Base-by-base conservation (phyloP, 1,140 invertebrate genomes). In the Papilio aristodemus region DNA sequence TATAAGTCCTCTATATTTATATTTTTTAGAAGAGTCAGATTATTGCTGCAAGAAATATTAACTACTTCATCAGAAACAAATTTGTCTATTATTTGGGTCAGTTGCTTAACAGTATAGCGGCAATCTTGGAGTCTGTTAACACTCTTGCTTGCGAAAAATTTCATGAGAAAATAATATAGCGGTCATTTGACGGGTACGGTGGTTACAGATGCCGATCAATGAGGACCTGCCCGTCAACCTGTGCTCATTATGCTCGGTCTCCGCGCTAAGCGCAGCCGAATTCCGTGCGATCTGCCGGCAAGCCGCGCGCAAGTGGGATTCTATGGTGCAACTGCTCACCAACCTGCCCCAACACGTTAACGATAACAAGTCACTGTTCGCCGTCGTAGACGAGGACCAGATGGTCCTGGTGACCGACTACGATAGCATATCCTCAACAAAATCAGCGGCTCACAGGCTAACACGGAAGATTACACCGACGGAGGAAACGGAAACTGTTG, bases 171-270 rank as follows among this genome's bases (percentile, higher is more conserved):
- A 59, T 63, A 63, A 73, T 46, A 70, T 74, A 57, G 71, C 84
- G 82, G 79, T 76, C 73, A 68, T 75, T 84, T 90, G 85, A 88
- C 71, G 78, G 74, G 75, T 77, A 25, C 72, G 68, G 69, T 90
- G 78, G 76, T 90, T 89, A 73, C 86, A 89, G 88, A 82, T 89
- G 76, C 68, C 50, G 75, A 27, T 77, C 63, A 76, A 81, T 13
- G 81, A 73, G 27, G 80, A 77, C 67, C 75, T 90, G 68, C 86
- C 88, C 4, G 37, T 70, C 19, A 78, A 80, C 39, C 70, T 89
- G 27, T 90, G 86, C 75, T 63, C 77, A 8, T 14, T 59, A 25
- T 90, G 86, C 71, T 82, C 73, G 5, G 46, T 64, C 37, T 76
- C 80, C 9, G 80, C 84, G 0, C 41, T 83, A 14, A 76, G 71